Evolutionary conservation across 2,113 vertebrate species (phyloP).

Genomic region (Corapipo altera): DNA sequence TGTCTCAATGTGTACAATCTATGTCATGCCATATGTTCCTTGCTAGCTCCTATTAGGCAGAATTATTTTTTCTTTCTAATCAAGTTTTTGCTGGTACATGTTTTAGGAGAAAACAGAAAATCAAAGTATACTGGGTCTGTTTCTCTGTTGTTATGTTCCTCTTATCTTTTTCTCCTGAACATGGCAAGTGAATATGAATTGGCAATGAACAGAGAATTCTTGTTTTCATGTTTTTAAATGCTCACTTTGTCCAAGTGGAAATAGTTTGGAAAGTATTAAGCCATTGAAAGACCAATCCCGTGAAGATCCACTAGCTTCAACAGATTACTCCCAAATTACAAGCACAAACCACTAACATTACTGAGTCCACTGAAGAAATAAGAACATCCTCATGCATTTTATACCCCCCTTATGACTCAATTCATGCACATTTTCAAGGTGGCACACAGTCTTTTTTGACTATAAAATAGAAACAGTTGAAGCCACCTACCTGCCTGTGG

Average conservation of each 20-base stretch:
- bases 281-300: background rate
- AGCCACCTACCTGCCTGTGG: background rate
- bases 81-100: background rate
- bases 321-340: background rate
- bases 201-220: background rate
- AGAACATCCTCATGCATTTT: background rate
- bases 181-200: background rate
- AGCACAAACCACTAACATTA: background rate
- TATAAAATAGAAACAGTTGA: background rate
- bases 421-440: background rate
- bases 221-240: background rate
- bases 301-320: rapidly evolving
- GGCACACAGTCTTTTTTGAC: background rate
- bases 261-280: background rate
- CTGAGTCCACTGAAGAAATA: background rate
- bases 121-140: background rate
- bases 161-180: background rate
- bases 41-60: conserved; percentile 27
- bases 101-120: conserved; percentile 20
- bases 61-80: conserved; percentile 7
- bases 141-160: background rate
- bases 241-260: background rate
- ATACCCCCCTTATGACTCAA: background rate
- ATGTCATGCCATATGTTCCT: conserved; percentile 48
- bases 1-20: conserved; percentile 51